A percentile compares a stretch with the other conserved stretches of the same genome.
phyloP scores from a whole-genome alignment of 92 coral and sea anemone genomes.

The Phenganax marumi region DNA sequence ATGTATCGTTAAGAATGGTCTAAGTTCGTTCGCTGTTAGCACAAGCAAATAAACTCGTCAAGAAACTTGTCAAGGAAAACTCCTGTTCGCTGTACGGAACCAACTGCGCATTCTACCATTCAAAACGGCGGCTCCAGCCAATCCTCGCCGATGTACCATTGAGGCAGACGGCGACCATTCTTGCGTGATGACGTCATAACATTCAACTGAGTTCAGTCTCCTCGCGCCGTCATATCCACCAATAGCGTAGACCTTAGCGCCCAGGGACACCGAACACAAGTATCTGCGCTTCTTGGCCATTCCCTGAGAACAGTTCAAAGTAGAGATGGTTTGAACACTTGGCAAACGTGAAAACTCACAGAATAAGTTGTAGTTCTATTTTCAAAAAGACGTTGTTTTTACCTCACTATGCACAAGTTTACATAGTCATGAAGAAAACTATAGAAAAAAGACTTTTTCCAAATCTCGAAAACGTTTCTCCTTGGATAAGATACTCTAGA shows the following conservation, averaged over 20 bases:
- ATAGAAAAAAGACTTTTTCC: neutral
- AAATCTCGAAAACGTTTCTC: too few relatives aligned
- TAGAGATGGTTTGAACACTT: too few relatives aligned
- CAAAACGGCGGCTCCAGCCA: conserved; percentile 87
- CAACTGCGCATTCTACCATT: conserved; percentile 55
- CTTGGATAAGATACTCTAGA: neutral
- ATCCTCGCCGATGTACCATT: conserved; percentile 92
- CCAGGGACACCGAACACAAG: conserved; percentile 80
- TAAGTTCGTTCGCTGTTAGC: neutral
- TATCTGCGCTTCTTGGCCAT: conserved; percentile 89
- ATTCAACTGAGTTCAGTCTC: conserved; percentile 88
- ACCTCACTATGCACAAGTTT: too few relatives aligned
- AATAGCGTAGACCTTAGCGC: conserved; percentile 76
- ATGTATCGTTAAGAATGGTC: neutral
- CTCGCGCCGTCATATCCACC: conserved; percentile 96
- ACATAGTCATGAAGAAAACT: neutral
- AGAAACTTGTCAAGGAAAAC: neutral
- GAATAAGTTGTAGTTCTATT: too few relatives aligned
- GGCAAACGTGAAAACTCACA: too few relatives aligned
- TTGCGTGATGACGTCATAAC: conserved; percentile 70
- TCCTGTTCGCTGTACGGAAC: neutral
- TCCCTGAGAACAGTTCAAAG: conserved; percentile 48
- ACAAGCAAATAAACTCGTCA: neutral
- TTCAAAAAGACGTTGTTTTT: too few relatives aligned
- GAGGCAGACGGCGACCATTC: conserved; percentile 83